Evolutionary conservation across 92 coral and sea anemone species (phyloP), one percentile per base, ranked within the genome.

Genomic region (Porites divaricata): DNA sequence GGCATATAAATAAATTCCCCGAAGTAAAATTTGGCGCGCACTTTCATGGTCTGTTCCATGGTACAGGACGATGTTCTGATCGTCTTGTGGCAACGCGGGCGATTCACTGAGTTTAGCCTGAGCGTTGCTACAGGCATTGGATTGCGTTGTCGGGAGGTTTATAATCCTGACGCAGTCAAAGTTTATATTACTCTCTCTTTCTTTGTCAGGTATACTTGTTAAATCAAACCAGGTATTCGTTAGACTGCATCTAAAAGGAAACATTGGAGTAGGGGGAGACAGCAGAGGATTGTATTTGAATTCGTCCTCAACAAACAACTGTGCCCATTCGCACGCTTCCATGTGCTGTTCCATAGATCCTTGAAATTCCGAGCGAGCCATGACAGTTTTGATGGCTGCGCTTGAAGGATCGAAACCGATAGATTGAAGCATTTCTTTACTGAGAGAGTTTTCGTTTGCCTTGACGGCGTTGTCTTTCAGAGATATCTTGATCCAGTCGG

Each of bases 41-140:
- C 93, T 90, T 24, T 71, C n/a, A 50, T 77, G 91, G 72, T 90
- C 93, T 70, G 93, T 90, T 12, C 93, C 93, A 63, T 90, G 93
- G 25, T 67, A 87, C 9, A 90, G 75, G 57, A 87, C 67, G 20
- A 24, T n/a, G 62, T 41, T n/a, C 15, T 35, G n/a, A 7, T 13
- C 53, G 72, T 66, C 81, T 22, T 73, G 17, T n/a, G 28, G 10
- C 28, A 72, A 59, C 3, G n/a, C n/a, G n/a, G n/a, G n/a, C n/a
- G 17, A 11, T 17, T 28, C 24, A 69, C 21, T 59, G 63, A 16
- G 59, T 51, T 51, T 50, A 20, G 62, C 15, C 22, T 66, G 64
- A 22, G 9, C 10, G 16, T 71, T 5, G 11, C 19, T 11, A 2
- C 61, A 16, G 22, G 25, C 8, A 19, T 64, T 13, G 0, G 9